Conservation (phyloP, 2,888 invertebrate genomes). For the Pyrochroa serraticornis region DNA sequence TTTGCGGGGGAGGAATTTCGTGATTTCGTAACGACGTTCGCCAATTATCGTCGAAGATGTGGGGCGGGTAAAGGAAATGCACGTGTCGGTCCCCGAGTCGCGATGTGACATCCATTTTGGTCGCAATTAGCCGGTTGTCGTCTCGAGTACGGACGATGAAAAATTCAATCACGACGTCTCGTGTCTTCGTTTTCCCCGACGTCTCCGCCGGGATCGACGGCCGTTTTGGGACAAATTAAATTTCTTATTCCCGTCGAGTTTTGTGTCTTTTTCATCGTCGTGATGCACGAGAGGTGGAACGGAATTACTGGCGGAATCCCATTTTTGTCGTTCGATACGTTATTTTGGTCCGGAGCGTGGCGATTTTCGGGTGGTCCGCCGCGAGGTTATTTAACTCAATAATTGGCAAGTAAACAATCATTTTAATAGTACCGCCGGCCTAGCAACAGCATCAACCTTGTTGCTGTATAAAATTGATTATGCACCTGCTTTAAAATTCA, state of each 20-base stretch:
- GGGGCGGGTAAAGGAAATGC: neutral
- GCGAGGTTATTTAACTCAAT: constrained; percentile 27
- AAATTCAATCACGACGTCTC: constrained; percentile 13
- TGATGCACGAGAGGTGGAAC: neutral
- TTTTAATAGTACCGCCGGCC: constrained; percentile 23
- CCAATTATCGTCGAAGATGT: neutral
- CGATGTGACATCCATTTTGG: constrained; percentile 2
- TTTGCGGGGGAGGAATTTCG: neutral
- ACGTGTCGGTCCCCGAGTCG: neutral
- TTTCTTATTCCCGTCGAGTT: constrained; percentile 4
- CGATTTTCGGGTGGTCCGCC: constrained; percentile 7
- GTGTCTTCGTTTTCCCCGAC: neutral
- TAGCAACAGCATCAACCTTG: constrained; percentile 32
- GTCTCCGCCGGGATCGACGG: neutral
- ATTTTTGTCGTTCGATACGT: neutral
- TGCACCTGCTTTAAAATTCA: constrained; percentile 31
- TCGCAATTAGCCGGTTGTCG: constrained; percentile 12
- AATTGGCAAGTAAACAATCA: constrained; percentile 32
- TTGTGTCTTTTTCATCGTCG: neutral
- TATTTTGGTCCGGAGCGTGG: too few relatives aligned
- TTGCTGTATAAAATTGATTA: constrained; percentile 15
- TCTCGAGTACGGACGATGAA: constrained; percentile 5
- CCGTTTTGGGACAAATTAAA: constrained; percentile 11
- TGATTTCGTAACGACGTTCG: neutral
- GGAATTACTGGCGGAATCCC: neutral